Percentiles rank a stretch among this genome's conserved stretches.
phyloP scores from a whole-genome alignment of 1,140 invertebrate species.

The Reticulitermes speratus region DNA sequence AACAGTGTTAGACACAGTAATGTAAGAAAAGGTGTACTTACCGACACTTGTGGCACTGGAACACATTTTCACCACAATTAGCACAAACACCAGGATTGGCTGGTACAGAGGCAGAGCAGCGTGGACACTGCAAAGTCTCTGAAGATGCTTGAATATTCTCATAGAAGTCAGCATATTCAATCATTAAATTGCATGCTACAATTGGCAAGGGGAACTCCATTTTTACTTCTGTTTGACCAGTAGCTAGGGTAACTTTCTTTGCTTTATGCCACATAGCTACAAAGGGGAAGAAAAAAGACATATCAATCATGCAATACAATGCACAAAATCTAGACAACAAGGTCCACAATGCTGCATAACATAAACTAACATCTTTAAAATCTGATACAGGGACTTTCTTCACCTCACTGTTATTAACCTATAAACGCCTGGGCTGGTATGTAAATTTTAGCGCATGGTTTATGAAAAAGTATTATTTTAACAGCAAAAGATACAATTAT shows the following conservation, averaged over 20 bases:
- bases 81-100: constrained; percentile 96
- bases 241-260: constrained; percentile 82
- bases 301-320: background rate
- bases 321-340: background rate
- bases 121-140: constrained; percentile 93
- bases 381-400: background rate
- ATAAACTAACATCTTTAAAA: background rate
- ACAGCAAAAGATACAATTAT: no score
- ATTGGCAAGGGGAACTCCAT: constrained; percentile 96
- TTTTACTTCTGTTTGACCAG: constrained; percentile 93
- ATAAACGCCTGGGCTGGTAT: no score
- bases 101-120: constrained; percentile 93
- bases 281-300: constrained; percentile 1
- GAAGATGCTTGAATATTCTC: constrained; percentile 80
- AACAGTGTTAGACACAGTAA: background rate
- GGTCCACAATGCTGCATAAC: background rate
- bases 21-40: constrained; percentile 41
- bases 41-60: constrained; percentile 97
- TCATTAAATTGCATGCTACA: constrained; percentile 97
- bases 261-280: constrained; percentile 93
- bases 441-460: no score
- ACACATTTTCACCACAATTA: constrained; percentile 98
- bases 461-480: no score
- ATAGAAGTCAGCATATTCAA: constrained; percentile 97
- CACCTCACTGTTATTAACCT: no score